Percentiles rank a stretch among this genome's conserved stretches.
Conservation (phyloP, 2,113 vertebrate genomes). For the Rhinogobius similis region DNA sequence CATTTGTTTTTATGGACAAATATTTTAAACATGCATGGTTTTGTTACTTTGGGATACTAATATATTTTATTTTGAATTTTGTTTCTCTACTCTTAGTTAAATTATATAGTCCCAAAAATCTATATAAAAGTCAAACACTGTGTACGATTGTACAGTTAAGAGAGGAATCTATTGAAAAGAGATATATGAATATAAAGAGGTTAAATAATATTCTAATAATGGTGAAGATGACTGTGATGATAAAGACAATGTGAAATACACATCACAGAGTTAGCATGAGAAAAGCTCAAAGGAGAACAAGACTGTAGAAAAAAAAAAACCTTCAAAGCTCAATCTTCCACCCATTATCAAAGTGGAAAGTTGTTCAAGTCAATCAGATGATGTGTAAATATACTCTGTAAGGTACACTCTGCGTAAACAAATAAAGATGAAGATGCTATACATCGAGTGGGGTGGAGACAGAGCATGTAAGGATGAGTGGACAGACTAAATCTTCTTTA, state of each 20-base stretch:
- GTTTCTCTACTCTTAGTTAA: conserved; percentile 69
- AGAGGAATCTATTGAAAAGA: conserved; percentile 80
- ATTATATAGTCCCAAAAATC: conserved; percentile 79
- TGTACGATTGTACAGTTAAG: conserved; percentile 81
- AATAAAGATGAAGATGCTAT: conserved; percentile 63
- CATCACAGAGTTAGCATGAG: conserved; percentile 45
- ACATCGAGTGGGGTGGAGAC: conserved; percentile 47
- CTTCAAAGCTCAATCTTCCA: conserved; percentile 62
- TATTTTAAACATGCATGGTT: conserved; percentile 80
- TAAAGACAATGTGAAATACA: conserved; percentile 19
- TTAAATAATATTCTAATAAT: conserved; percentile 45
- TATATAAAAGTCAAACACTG: conserved; percentile 80
- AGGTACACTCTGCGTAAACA: conserved; percentile 73
- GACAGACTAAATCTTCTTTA: conserved; percentile 47
- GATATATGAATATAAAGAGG: conserved; percentile 64
- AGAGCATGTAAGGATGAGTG: conserved; percentile 55
- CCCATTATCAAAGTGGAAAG: conserved; percentile 71
- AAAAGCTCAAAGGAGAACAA: conserved; percentile 53
- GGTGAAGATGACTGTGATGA: conserved; percentile 35
- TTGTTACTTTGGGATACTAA: conserved; percentile 82
- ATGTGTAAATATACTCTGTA: conserved; percentile 81
- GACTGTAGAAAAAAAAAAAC: conserved; percentile 58
- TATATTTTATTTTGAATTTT: conserved; percentile 75
- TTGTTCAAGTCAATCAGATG: conserved; percentile 70
- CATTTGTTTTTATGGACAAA: conserved; percentile 68